Base-by-base conservation (phyloP, 2,888 invertebrate species). In the Sinhomidia bicolor region DNA sequence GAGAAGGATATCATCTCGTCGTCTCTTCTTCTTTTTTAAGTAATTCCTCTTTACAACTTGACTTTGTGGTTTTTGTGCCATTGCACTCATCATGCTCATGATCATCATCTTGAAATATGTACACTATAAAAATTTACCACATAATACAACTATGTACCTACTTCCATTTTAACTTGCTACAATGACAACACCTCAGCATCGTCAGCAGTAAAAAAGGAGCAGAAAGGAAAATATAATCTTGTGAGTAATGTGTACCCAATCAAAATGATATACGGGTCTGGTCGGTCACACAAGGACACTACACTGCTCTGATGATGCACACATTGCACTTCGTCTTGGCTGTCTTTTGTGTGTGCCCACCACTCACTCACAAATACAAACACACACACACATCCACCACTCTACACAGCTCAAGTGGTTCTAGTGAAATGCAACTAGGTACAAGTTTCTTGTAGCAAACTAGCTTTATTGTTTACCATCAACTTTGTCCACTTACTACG, bases 191-290 rank as follows among this genome's bases (percentile, higher is more conserved):
- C n/a, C 76, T 47, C 71, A 74, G 41, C 23, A 10, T 68, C n/a
- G 7, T 20, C 7, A 12, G 20, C 76, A 51, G 76, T 26, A 26
- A 26, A 23, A 29, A 76, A 26, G 44, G 36, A 12, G 57, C 47
- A 57, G n/a, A n/a, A n/a, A n/a, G n/a, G 51, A n/a, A 60, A 44
- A 83, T 74, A 74, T 36, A 41, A 74, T 83, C 57, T 82, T 54
- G 79, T 74, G 57, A 17, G 26, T 83, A 74, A 82, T 85, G 79
- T 32, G 17, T 79, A 79, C 85, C 68, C 85, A 85, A 85, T 85
- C 85, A 85, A 85, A 85, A 85, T 85, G 85, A 85, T 85, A 85
- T 85, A 85, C 85, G 78, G 60, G 17, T 84, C 84, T 84, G 74
- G 85, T 78, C 85, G 65, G 60, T 76, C 17, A 68, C 17, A 20